phyloP scores from a whole-genome alignment of 2,113 vertebrate genomes.

The Upupa epops region DNA sequence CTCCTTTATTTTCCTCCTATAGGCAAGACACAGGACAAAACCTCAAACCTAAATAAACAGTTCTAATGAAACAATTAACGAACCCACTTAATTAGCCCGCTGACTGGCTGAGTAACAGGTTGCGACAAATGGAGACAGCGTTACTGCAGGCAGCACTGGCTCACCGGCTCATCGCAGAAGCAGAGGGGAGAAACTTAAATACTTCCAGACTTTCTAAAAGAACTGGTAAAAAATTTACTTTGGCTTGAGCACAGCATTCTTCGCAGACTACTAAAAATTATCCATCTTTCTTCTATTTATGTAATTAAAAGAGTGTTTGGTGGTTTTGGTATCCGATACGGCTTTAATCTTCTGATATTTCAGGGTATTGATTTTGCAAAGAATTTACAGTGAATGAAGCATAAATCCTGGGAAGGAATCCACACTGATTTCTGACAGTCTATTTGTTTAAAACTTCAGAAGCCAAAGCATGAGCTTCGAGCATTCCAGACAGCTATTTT shows the following conservation, averaged over 20 bases:
- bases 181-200: slow-evolving; percentile 73
- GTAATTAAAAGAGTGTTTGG: slow-evolving; percentile 78
- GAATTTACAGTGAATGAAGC: slow-evolving; percentile 62
- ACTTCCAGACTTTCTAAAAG: slow-evolving; percentile 80
- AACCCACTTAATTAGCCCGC: slow-evolving; percentile 25
- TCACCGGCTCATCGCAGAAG: slow-evolving; percentile 71
- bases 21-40: neutral
- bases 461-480: slow-evolving; percentile 78
- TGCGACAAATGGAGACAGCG: slow-evolving; percentile 44
- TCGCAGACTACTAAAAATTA: slow-evolving; percentile 71
- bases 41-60: slow-evolving; percentile 28
- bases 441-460: slow-evolving; percentile 76
- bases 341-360: slow-evolving; percentile 79
- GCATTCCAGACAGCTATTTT: slow-evolving; percentile 76
- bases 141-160: slow-evolving; percentile 49
- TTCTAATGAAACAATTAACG: slow-evolving; percentile 31
- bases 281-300: slow-evolving; percentile 75
- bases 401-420: slow-evolving; percentile 73
- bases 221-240: slow-evolving; percentile 81
- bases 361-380: slow-evolving; percentile 74
- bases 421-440: slow-evolving; percentile 70
- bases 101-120: slow-evolving; percentile 30
- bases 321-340: slow-evolving; percentile 71
- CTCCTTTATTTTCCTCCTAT: neutral
- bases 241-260: slow-evolving; percentile 79